Base-by-base conservation (phyloP, 1,140 invertebrate genomes). In the Holotrichia oblita region DNA sequence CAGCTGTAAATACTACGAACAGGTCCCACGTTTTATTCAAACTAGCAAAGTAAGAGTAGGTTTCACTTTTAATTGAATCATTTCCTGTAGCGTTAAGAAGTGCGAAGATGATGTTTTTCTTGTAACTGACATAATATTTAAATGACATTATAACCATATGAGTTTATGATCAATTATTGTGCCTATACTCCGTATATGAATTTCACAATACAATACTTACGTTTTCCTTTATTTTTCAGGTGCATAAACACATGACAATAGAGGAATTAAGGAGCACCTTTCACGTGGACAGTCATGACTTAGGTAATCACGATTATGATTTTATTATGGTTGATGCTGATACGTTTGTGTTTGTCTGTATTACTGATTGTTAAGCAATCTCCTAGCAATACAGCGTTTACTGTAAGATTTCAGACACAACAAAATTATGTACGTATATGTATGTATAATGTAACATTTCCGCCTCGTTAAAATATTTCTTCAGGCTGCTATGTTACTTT, bases 191-290 rank as follows among this genome's bases (percentile, higher is more conserved):
- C 10, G 9, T 41, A 41, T 20, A 44, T 6, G 14, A 74, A 24
- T 74, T 41, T 41, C 34, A 74, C 17, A 20, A 17, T 74, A 14
- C 40, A 27, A 12, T 74, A n/a, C 40, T 69, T 22, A 40, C n/a
- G 6, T 40, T 74, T 74, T 40, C 20, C 10, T 74, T 83, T 81
- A 87, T 87, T 86, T 91, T 91, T 55, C 90, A 94, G 93, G 90
- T 95, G 86, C 95, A 96, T 89, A 92, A 93, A 88, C 92, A 94
- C 84, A 96, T 96, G 95, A 93, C 93, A 80, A 86, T 90, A 84
- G 92, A 94, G 80, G 94, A 96, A 89, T 89, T 95, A 85, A 89
- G 91, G 84, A 91, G 90, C 83, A 92, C 95, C 78, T 96, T 96
- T 88, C 94, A 96, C 87, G 93, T 94, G 75, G 93, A 93, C 79